Evolutionary conservation across 2,113 vertebrate species (phyloP).

Genomic region (Eurystomus gularis): DNA sequence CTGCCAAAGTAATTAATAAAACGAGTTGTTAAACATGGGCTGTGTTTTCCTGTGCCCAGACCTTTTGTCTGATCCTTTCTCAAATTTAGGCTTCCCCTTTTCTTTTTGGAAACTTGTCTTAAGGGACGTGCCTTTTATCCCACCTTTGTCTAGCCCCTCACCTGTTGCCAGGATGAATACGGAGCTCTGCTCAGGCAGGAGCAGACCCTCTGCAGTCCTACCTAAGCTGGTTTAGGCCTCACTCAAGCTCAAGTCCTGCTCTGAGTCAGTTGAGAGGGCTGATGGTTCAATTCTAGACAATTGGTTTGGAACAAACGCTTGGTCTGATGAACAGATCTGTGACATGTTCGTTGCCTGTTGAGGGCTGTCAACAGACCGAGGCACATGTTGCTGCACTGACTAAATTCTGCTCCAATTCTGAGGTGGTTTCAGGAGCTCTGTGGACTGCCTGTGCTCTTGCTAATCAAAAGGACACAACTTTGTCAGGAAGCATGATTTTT

Average conservation of each 20-base stretch:
- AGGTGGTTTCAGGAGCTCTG: neutral
- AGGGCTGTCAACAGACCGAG: neutral
- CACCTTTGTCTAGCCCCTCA: neutral
- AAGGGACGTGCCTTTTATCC: neutral
- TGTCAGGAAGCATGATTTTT: neutral
- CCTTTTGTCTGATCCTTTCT: neutral
- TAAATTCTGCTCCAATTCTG: neutral
- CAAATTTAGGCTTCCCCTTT: neutral
- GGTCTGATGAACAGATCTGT: neutral
- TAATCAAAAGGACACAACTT: neutral
- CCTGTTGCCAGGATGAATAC: fast-evolving
- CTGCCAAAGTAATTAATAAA: neutral
- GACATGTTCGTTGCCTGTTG: neutral
- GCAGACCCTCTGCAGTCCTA: too few species aligned
- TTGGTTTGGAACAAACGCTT: neutral
- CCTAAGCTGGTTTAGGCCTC: too few species aligned
- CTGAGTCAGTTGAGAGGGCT: neutral
- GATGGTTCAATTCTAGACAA: neutral
- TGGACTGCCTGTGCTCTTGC: neutral
- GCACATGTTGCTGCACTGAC: neutral
- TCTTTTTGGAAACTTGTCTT: neutral
- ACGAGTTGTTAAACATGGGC: neutral
- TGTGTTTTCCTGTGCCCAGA: neutral
- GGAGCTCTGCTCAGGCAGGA: too few species aligned
- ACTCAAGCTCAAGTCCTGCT: neutral